phyloP scores from a whole-genome alignment of 64 coral and sea anemone species.

The Stichodactyla helianthus region DNA sequence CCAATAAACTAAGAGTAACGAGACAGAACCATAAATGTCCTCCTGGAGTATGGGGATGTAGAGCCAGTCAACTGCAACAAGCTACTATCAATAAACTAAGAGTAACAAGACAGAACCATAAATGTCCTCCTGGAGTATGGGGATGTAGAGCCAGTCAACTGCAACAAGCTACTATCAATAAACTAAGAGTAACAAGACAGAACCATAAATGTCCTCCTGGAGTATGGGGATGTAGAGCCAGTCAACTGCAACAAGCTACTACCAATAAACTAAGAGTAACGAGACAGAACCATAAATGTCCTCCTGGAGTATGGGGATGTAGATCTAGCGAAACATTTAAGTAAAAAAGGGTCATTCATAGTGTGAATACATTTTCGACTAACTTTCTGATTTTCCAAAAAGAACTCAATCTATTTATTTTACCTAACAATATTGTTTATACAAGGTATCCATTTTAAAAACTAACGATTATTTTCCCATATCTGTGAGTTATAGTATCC shows the following conservation, averaged over 20 bases:
- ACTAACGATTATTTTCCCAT: no score
- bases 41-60: conserved; percentile 1
- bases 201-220: conserved; percentile 29
- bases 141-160: background rate
- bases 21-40: conserved; percentile 20
- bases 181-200: background rate
- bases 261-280: background rate
- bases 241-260: background rate
- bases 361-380: background rate
- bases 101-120: conserved; percentile 6
- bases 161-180: background rate
- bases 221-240: conserved; percentile 6
- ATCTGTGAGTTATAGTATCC: no score
- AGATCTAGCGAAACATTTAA: background rate
- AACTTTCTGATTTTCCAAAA: background rate
- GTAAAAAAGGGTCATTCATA: background rate
- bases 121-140: conserved; percentile 36
- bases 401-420: background rate
- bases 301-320: conserved; percentile 36
- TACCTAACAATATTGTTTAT: background rate
- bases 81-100: background rate
- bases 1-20: background rate
- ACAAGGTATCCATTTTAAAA: no score
- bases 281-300: conserved; percentile 13
- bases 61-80: background rate